Base-by-base conservation (phyloP, 2,113 vertebrate species). In the Carettochelys insculpta region DNA sequence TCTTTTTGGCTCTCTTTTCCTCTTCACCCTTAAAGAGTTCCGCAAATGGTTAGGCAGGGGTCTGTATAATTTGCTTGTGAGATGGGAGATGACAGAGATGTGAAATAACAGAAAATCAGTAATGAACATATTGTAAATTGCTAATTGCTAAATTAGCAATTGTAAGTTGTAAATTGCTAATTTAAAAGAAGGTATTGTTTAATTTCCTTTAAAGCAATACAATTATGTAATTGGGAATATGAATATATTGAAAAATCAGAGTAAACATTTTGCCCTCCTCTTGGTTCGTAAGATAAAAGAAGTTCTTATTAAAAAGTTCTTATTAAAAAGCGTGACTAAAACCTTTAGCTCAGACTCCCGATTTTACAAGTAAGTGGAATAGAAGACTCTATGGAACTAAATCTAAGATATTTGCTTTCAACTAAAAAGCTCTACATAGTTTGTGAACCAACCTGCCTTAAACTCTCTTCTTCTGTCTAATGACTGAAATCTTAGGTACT, bases 51-150 rank as follows among this genome's bases (percentile, higher is more conserved):
- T 73, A 92, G 89, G 61, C 93, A 88, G 95, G 94, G 85, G 41
- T 68, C 11, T 92, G 29, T 73, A 90, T 92, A 82, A 90, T 94
- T 90, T 92, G 6, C 41, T 94, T 96, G 81, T 41, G 89, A 86
- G 53, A 81, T 52, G 87, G 71, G 88, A 86, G 8, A 43, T 48
- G 85, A 27, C 90, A 89, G 51, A 92, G 91, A 79, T 51, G 31
- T 58, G 29, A 38, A 71, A 95, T 56, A 92, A 89, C 41, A 82
- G 50, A 52, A 95, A 93, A 93, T 71, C 77, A 93, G 93, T 91
- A 78, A 54, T n/a, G n/a, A n/a, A n/a, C n/a, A n/a, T n/a, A n/a
- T 73, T 85, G 41, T 77, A 92, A 95, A 91, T 45, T 81, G 65
- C 27, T 73, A 92, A 91, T 12, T 12, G n/a, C n/a, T n/a, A n/a